Conservation (phyloP, 2,113 vertebrate genomes). For the Felis chaus region DNA sequence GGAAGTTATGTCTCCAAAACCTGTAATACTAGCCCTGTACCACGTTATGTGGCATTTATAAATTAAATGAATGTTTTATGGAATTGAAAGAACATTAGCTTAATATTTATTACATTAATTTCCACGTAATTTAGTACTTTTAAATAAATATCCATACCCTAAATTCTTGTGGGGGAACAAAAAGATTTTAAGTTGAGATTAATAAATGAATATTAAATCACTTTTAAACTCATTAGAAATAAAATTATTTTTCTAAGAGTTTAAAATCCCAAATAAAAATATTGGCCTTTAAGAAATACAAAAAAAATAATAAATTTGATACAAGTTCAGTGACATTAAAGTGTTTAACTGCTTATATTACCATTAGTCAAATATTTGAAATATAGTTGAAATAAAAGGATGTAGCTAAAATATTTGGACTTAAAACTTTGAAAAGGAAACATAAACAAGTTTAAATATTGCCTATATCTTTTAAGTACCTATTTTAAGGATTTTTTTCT, state of each 20-base stretch:
- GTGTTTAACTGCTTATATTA: neutral
- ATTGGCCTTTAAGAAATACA: neutral
- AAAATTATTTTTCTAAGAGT: slow-evolving; percentile 2
- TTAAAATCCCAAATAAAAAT: slow-evolving; percentile 18
- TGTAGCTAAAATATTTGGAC: neutral
- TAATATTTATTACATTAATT: slow-evolving; percentile 30
- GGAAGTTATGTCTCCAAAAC: neutral
- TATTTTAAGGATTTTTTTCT: neutral
- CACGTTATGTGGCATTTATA: neutral
- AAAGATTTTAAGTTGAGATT: neutral
- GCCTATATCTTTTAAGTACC: neutral
- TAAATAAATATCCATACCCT: neutral
- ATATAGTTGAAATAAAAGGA: neutral
- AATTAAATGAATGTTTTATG: neutral
- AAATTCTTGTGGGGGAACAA: neutral
- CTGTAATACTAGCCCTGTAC: neutral
- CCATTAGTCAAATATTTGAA: neutral
- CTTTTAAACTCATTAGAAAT: slow-evolving; percentile 30
- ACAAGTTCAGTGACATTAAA: neutral
- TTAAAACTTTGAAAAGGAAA: slow-evolving; percentile 33
- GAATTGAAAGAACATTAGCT: neutral
- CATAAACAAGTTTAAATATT: neutral
- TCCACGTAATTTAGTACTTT: neutral
- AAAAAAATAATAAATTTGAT: neutral
- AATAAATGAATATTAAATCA: neutral